Conservation (phyloP, 2,113 vertebrate species). For the Haplochromis vanheusdeni region DNA sequence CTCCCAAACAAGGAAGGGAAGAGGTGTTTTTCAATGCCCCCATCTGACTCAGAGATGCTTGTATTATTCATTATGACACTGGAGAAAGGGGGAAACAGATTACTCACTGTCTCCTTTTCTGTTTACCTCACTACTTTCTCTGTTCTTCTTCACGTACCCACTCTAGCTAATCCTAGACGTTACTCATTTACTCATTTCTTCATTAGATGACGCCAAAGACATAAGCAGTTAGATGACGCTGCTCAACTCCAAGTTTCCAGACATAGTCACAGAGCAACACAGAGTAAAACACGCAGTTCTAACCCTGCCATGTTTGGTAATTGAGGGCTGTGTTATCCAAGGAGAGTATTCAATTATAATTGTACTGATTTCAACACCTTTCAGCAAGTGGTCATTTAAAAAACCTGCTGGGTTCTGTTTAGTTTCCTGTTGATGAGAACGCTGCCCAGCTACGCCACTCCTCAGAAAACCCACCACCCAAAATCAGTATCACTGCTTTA, state of each 20-base stretch:
- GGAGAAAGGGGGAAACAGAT: not conserved
- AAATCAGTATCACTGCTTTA: not conserved
- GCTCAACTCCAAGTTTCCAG: not conserved
- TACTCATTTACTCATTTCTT: not conserved
- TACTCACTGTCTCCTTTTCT: not conserved
- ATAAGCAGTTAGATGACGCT: not conserved
- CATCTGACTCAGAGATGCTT: not conserved
- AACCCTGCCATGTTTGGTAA: not conserved
- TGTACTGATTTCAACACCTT: not conserved
- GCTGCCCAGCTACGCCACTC: not conserved
- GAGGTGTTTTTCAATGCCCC: not conserved
- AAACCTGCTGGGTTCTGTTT: not conserved
- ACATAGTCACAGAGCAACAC: not conserved
- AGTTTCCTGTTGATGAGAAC: not conserved
- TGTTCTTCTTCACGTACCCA: not conserved
- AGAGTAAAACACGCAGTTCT: not conserved
- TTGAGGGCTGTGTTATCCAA: not conserved
- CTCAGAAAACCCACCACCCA: not conserved
- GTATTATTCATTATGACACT: constrained; percentile 26
- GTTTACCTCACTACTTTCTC: not conserved
- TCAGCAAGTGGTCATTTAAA: not conserved
- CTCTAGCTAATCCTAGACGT: not conserved
- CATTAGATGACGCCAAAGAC: not conserved
- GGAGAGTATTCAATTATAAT: not conserved
- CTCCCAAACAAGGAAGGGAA: not conserved